Base-by-base conservation (phyloP, 2,797 vertebrate genomes). In the Botia almorhae region DNA sequence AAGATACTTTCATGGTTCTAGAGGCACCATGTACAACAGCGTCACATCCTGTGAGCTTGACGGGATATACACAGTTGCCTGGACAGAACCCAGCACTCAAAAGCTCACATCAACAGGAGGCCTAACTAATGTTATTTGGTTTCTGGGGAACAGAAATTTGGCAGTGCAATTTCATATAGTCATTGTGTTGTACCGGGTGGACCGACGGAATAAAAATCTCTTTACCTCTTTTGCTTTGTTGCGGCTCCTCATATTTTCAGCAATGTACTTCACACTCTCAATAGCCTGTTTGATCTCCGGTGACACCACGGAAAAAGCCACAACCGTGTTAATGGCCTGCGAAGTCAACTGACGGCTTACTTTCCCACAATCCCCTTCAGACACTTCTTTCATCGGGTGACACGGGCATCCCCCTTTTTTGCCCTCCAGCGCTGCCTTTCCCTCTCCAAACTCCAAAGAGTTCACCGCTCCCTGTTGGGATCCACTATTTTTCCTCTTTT, bases 211-310 rank as follows among this genome's bases (percentile, higher is more conserved):
- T 63, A 19, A n/a, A 12, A n/a, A 79, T 3, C 12, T 29, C 13
- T 63, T 46, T 67, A 98, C 97, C 96, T 98, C 96, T 90, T 97
- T 99, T 65, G 95, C 96, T 90, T 96, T 94, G 81, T 97, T 98
- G 84, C 96, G 96, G 83, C 91, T 96, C 87, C 92, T 96, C 94
- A 98, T 97, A 89, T 98, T 98, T 89, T 97, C 96, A 1, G 97
- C 95, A 0, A 99, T 99, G 93, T 97, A 98, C 39, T 96, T 96
- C 85, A 99, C 90, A 0, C 94, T 98, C 61, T 93, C 94, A 1
- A 98, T 96, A 74, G 96, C 94, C 65, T 96, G 95, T 69, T 94
- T 95, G 21, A 99, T 92, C 86, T 98, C 96, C 0, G 95, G 92
- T 0, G 93, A 95, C 84, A 95, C 92, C 29, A 96, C 93, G 0